phyloP scores from a whole-genome alignment of 2,113 vertebrate species.

The Mormoops blainvillei region DNA sequence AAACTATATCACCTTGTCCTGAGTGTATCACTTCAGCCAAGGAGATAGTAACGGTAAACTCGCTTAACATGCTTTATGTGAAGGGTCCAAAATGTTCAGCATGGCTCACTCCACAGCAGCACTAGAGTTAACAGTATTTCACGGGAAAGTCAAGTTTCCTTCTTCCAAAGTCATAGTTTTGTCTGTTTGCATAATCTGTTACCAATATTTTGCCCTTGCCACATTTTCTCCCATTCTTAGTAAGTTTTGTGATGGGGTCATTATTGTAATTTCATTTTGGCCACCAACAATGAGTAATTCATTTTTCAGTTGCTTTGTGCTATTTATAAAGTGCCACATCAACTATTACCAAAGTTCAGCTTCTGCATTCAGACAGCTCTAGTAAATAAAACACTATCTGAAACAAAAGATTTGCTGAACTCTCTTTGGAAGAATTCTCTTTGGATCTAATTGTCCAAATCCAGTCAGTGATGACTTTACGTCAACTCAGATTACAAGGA shows the following conservation, averaged over 20 bases:
- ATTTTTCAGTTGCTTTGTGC: conserved; percentile 48
- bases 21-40: neutral
- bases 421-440: neutral
- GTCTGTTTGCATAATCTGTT: conserved; percentile 33
- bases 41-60: conserved; percentile 5
- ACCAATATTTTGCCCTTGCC: conserved; percentile 35
- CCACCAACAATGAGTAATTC: conserved; percentile 43
- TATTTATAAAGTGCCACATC: conserved; percentile 48
- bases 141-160: neutral
- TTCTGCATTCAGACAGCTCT: conserved; percentile 36
- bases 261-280: conserved; percentile 59
- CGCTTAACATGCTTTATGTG: neutral
- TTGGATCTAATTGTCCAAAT: conserved; percentile 30
- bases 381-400: conserved; percentile 38
- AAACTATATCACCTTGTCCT: neutral
- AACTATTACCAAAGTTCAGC: conserved; percentile 7
- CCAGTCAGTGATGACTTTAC: neutral
- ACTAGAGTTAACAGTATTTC: neutral
- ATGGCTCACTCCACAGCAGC: neutral
- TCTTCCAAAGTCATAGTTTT: conserved; percentile 43
- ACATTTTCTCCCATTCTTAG: conserved; percentile 38
- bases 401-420: neutral
- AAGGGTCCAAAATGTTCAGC: neutral
- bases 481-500: neutral
- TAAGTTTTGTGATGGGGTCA: conserved; percentile 38